Base-by-base conservation (phyloP, 2,797 vertebrate genomes). In the Paramormyrops hopkinsi region DNA sequence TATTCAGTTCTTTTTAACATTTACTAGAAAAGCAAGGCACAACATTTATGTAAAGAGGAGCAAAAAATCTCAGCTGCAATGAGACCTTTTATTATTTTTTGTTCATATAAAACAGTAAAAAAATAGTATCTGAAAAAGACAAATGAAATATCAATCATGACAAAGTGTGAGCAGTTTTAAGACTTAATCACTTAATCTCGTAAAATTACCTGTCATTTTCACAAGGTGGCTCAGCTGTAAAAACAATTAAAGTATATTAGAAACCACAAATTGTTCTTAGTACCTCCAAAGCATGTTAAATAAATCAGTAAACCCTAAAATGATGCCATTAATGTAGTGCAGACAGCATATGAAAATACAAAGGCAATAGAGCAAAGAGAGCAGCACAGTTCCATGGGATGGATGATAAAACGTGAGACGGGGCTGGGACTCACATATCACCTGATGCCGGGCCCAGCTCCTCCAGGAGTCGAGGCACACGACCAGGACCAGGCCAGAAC, bases 381-480 rank as follows among this genome's bases (percentile, higher is more conserved):
- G 46, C 51, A 41, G 48, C 0, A 11, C 6, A 12, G 9, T 12
- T 65, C 62, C 62, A 29, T 25, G 59, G 59, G 59, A 29, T 9
- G 22, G 59, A 29, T 8, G 56, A 22, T 7, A 7, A 59, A 3
- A 65, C 0, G 25, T 12, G 25, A 65, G 8, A 65, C 2, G 3
- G 25, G 62, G 14, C 3, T 1, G n/a, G 19, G 59, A 25, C 93
- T 94, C 91, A 97, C 96, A 95, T 92, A 90, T 91, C 86, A 96
- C 93, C 92, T 95, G 94, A 88, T 95, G 96, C 96, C 96, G 96
- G 89, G 96, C 95, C 93, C 93, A 96, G 91, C 89, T 94, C 90
- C 96, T 96, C 96, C 96, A 96, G n/a, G 96, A 94, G 91, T 97
- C 95, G 46, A 96, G 79, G 90, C 96, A 97, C 86, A 97, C 93